Evolutionary conservation across 2,888 invertebrate genomes (phyloP).

Genomic region (Dioctria rufipes): DNA sequence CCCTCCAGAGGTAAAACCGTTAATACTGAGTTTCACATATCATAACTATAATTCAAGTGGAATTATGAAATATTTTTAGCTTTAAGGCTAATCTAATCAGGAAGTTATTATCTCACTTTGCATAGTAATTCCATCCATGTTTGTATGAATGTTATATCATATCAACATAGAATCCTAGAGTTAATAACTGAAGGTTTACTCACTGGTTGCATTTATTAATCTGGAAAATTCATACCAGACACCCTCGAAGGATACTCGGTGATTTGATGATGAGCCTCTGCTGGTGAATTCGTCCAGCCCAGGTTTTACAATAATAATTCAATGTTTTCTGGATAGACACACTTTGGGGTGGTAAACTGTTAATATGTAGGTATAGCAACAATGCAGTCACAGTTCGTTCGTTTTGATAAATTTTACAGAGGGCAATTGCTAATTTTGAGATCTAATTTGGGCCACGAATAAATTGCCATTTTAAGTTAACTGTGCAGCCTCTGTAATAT

Average conservation of each 20-base stretch:
- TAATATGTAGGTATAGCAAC: not conserved
- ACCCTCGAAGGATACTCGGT: not conserved
- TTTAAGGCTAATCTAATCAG: too few relatives aligned
- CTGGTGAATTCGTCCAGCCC: too few relatives aligned
- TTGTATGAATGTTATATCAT: too few relatives aligned
- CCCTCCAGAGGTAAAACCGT: too few relatives aligned
- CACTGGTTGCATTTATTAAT: conserved; percentile 4
- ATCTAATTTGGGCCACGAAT: conserved; percentile 7
- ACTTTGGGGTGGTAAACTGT: not conserved
- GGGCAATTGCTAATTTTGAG: conserved; percentile 7
- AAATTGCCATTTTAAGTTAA: conserved; percentile 2
- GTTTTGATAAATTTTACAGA: conserved; percentile 8
- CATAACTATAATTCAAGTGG: too few relatives aligned
- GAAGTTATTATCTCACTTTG: too few relatives aligned
- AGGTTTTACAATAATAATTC: not conserved
- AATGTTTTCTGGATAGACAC: conserved; percentile 3
- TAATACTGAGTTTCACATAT: too few relatives aligned
- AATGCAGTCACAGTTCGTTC: not conserved
- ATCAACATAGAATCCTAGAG: too few relatives aligned
- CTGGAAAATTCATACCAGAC: not conserved
- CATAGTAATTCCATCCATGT: too few relatives aligned
- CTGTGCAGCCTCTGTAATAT: too few relatives aligned
- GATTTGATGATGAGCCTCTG: not conserved
- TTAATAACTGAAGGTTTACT: conserved; percentile 1
- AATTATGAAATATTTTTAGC: too few relatives aligned